Percentiles rank a stretch among this genome's conserved stretches.
These are phyloP conservation scores for Dermolepida albohirtum DNA, from an alignment of 2,888 invertebrate genomes.

Conservation along the genomic window DNA sequence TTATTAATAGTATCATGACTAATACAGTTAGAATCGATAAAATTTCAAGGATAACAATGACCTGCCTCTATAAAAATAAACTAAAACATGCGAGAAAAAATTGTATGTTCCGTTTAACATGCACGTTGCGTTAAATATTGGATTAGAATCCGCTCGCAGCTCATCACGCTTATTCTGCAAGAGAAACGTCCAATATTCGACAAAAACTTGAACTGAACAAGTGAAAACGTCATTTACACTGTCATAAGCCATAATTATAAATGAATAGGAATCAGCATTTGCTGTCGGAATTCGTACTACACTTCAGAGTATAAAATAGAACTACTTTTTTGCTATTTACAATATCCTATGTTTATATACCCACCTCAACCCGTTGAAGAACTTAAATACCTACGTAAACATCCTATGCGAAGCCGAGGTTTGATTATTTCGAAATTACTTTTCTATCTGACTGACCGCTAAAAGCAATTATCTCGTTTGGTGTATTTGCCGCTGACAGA, in stretches of 20 bases:
- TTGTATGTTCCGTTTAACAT: slow-evolving; percentile 2
- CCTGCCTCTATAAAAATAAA: slow-evolving; percentile 38
- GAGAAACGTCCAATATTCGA: background rate
- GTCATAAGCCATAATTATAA: slow-evolving; percentile 8
- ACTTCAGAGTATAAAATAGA: slow-evolving; percentile 3
- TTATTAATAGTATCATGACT: slow-evolving; percentile 21
- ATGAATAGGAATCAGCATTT: slow-evolving; percentile 6
- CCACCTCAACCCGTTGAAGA: too few species aligned
- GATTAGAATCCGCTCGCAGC: background rate
- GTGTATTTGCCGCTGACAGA: slow-evolving; percentile 27
- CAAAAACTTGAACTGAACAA: background rate
- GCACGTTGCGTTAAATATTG: background rate
- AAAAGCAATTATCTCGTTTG: slow-evolving; percentile 37
- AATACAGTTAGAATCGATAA: slow-evolving; percentile 23
- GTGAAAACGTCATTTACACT: slow-evolving; percentile 15
- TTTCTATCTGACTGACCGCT: slow-evolving; percentile 33
- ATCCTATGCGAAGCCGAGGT: background rate
- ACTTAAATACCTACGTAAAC: too few species aligned
- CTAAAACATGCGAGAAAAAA: background rate
- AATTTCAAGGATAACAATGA: slow-evolving; percentile 37
- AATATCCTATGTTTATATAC: background rate
- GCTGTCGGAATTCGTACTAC: background rate
- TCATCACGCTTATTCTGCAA: background rate
- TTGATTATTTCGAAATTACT: slow-evolving; percentile 35
- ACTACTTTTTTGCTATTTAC: slow-evolving; percentile 9